Evolutionary conservation across 2,888 invertebrate genomes (phyloP), one percentile per base, ranked within the genome.

Genomic region (Phyllotreta cruciferae): DNA sequence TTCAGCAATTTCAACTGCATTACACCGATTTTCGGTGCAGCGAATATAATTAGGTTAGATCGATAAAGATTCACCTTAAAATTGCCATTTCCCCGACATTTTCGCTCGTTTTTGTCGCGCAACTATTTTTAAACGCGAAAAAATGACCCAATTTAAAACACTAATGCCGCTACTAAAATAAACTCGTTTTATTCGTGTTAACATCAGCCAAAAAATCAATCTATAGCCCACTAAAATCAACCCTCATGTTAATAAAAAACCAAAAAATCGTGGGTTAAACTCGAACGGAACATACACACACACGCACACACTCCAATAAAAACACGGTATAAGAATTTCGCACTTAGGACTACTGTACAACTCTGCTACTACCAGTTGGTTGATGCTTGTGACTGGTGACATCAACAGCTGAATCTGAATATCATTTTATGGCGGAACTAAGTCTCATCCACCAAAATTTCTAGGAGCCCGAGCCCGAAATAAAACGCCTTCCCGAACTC

Each of bases 391-490:
- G 24, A 24, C 24, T 24, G 24, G 24, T 24, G 24, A 70, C 69
- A 70, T 71, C 64, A 75, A 73, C 75, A 74, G 74, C 73, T 74
- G 74, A 74, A 73, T 67, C 73, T 74, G 74, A 74, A 73, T 67
- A 64, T 66, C 57, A 55, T 62, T 60, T 57, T 62, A 60, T 53
- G 50, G 39, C 68, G 70, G 68, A 67, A 65, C 66, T 69, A 68
- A 60, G 64, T 60, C 62, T 61, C 69, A 45, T 53, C 44, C 56
- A 52, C 52, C 53, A 39, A 38, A 70, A 24, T 24, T 69, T 67
- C 67, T 63, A 69, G 71, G 66, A 68, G 69, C 66, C 66, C 68
- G 60, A 57, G 68, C 14, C 47, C 47, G 49, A 73, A 73, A 71
- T 71, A 66, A 66, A 66, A 63, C 63, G 50, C 61, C 57, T 54